These are phyloP conservation scores for Chaetura pelagica DNA, from an alignment of 2,113 vertebrate genomes.

Conservation along the genomic window DNA sequence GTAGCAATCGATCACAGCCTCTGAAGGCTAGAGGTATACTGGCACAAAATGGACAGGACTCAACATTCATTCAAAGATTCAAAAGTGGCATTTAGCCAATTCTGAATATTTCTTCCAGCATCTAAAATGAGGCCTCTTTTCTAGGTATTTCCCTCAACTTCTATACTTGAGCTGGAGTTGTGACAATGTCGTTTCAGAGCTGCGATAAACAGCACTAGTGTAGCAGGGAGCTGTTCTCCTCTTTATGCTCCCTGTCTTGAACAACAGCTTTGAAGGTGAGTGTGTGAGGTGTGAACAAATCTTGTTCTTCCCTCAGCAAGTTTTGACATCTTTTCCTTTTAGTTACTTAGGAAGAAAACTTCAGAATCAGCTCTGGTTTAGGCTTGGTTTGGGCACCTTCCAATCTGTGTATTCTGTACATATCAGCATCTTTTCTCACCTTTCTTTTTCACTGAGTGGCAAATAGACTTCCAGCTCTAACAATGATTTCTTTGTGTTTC, in stretches of 20 bases:
- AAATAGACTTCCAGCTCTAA: neutral
- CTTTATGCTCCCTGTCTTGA: neutral
- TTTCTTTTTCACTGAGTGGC: neutral
- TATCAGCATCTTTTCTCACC: neutral
- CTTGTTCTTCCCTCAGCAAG: neutral
- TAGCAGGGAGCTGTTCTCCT: neutral
- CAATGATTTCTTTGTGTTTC: neutral
- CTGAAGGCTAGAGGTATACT: neutral
- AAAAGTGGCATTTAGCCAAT: neutral
- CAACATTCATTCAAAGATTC: neutral
- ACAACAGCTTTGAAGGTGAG: neutral
- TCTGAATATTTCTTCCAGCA: neutral
- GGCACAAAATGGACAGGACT: neutral
- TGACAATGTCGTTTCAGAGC: neutral
- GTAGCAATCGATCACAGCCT: neutral
- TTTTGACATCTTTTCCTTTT: neutral
- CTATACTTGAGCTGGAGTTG: neutral
- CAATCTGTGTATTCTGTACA: neutral
- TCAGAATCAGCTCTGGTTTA: neutral
- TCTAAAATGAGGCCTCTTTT: neutral
- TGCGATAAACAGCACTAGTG: neutral
- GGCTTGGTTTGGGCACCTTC: neutral
- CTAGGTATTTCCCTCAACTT: neutral
- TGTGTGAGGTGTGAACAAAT: neutral
- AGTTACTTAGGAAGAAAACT: neutral